Evolutionary conservation across 2,113 vertebrate species (phyloP).

Genomic region (Melospiza melodia): DNA sequence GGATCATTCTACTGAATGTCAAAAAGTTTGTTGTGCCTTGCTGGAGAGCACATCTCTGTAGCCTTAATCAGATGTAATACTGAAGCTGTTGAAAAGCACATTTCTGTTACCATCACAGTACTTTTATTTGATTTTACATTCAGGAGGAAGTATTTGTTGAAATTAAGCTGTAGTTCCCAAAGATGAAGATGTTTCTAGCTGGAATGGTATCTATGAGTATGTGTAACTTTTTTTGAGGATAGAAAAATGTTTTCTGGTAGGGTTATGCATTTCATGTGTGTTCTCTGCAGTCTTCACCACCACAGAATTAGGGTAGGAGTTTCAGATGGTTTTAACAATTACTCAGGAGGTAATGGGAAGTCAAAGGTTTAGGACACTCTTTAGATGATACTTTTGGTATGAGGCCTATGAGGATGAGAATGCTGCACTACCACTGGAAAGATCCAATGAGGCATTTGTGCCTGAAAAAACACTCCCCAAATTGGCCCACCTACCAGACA

Average conservation of each 20-base stretch:
- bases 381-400: not conserved
- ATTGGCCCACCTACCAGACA: not conserved
- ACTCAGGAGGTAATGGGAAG: not conserved
- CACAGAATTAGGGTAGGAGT: not conserved
- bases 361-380: not conserved
- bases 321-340: not conserved
- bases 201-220: not conserved
- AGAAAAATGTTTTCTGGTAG: not conserved
- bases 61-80: not conserved
- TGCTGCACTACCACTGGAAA: not conserved
- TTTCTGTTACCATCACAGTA: not conserved
- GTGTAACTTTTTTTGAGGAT: not conserved
- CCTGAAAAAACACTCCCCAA: not conserved
- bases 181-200: not conserved
- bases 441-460: not conserved
- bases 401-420: not conserved
- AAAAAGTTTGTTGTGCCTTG: slow-evolving; percentile 40
- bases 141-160: slow-evolving; percentile 12
- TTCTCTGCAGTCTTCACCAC: not conserved
- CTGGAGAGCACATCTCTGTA: not conserved
- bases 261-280: not conserved
- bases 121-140: slow-evolving; percentile 32
- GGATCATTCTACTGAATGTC: slow-evolving; percentile 8
- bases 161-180: not conserved
- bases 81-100: not conserved